Conservation (phyloP, 2,113 vertebrate species). For the Erinaceus europaeus region DNA sequence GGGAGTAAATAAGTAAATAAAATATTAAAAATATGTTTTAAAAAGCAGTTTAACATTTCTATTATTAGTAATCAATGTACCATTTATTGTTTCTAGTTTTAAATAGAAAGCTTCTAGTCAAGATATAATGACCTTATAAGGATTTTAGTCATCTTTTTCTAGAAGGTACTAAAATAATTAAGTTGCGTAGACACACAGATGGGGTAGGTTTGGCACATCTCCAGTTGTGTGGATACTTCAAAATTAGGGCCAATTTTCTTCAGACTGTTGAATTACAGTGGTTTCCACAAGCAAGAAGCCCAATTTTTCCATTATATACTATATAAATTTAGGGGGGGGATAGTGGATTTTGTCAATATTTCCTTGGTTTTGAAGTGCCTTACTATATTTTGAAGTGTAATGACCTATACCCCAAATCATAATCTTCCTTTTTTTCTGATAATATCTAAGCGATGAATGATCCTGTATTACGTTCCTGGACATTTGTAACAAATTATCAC, state of each 20-base stretch:
- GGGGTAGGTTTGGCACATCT: constrained; percentile 18
- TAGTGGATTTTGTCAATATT: constrained; percentile 16
- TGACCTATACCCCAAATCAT: constrained; percentile 13
- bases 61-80: not conserved
- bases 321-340: constrained; percentile 8
- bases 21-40: no score
- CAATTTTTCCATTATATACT: not conserved
- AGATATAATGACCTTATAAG: not conserved
- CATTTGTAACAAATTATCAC: constrained; percentile 18
- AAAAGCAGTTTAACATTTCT: no score
- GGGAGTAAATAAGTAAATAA: no score
- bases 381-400: not conserved
- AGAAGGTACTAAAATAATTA: no score
- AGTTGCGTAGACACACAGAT: constrained; percentile 23
- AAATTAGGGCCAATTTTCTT: constrained; percentile 36
- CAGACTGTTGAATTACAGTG: no score
- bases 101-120: constrained; percentile 1
- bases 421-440: constrained; percentile 8
- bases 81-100: not conserved
- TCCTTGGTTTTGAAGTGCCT: constrained; percentile 11
- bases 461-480: not conserved
- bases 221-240: not conserved
- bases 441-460: not conserved
- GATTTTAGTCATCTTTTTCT: constrained; percentile 2
- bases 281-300: no score